Evolutionary conservation across 2,888 invertebrate species (phyloP), one percentile per base, ranked within the genome.

Genomic region (Ormyrus labotus): DNA sequence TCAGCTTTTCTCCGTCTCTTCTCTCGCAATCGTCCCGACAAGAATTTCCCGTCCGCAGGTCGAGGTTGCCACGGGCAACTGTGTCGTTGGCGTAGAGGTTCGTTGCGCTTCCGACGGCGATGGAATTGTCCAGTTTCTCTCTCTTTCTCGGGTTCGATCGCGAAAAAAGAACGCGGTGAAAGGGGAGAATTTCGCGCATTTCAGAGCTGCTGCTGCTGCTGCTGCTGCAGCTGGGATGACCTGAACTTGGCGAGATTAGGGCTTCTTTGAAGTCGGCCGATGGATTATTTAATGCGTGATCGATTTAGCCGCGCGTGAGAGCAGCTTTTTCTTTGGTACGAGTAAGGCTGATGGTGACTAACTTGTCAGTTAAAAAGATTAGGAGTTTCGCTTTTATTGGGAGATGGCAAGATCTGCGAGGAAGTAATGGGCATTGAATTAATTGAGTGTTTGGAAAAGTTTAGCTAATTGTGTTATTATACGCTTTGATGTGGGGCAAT

Each of bases 41-140:
- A 87, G 86, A 89, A 82, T 90, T 89, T 84, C 83, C 83, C 90
- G 84, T 58, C 48, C 83, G 83, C 80, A 82, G 83, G 84, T 78
- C 84, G 87, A 88, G 88, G 90, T 90, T 89, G 90, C 89, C 90
- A 89, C 86, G 88, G 86, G 90, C 90, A 90, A 89, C 90, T 89
- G 85, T 85, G 85, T 87, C 69, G 86, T 77, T 84, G 64, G 80
- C 82, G 82, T 83, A 83, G 78, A 84, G 86, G 81, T 82, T 84
- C 85, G 81, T 83, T 84, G 83, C 83, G 83, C 83, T 83, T 80
- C 80, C 82, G 83, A 82, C 83, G 77, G 90, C 86, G 84, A 90
- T 89, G 86, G 85, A 89, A 90, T 90, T 89, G 89, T 87, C 90
- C 86, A 80, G 75, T 69, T 64, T 60, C 68, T 50, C 72, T 47